Conservation (phyloP, 2,888 invertebrate species). For the Sinohyriopsis cumingii region DNA sequence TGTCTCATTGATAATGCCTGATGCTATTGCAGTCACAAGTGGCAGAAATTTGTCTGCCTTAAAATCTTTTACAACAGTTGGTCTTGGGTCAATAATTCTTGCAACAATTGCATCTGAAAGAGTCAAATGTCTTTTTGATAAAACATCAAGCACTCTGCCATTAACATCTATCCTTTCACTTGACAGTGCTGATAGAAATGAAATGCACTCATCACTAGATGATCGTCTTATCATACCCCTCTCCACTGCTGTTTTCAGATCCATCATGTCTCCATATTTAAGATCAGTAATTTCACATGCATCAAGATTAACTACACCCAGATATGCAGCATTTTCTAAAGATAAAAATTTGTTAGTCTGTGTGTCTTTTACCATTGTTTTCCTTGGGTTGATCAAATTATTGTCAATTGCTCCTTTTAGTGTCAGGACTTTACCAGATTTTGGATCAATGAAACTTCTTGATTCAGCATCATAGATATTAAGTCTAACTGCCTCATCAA, state of each 20-base stretch:
- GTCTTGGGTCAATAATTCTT: conserved; percentile 54
- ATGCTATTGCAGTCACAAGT: conserved; percentile 75
- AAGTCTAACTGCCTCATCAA: conserved; percentile 36
- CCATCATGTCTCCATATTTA: conserved; percentile 27
- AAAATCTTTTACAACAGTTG: conserved; percentile 80
- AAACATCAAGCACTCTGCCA: conserved; percentile 51
- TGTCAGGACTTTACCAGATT: conserved; percentile 47
- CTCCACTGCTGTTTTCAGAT: conserved; percentile 41
- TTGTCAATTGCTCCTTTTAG: conserved; percentile 56
- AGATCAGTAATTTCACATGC: conserved; percentile 36
- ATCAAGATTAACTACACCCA: conserved; percentile 31
- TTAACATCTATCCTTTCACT: conserved; percentile 79
- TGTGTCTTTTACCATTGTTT: conserved; percentile 44
- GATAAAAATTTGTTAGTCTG: conserved; percentile 35
- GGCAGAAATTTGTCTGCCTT: conserved; percentile 83
- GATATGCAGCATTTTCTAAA: conserved; percentile 37
- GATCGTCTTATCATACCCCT: conserved; percentile 35
- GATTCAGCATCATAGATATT: conserved; percentile 77
- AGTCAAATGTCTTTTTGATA: conserved; percentile 51
- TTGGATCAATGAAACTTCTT: conserved; percentile 84
- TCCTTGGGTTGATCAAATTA: conserved; percentile 40
- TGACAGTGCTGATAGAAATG: conserved; percentile 92
- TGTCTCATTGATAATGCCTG: conserved; percentile 46
- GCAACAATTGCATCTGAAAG: conserved; percentile 59
- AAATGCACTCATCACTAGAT: conserved; percentile 76